Conservation (phyloP, 2,888 invertebrate genomes). For the Tetheella fluctuosa region DNA sequence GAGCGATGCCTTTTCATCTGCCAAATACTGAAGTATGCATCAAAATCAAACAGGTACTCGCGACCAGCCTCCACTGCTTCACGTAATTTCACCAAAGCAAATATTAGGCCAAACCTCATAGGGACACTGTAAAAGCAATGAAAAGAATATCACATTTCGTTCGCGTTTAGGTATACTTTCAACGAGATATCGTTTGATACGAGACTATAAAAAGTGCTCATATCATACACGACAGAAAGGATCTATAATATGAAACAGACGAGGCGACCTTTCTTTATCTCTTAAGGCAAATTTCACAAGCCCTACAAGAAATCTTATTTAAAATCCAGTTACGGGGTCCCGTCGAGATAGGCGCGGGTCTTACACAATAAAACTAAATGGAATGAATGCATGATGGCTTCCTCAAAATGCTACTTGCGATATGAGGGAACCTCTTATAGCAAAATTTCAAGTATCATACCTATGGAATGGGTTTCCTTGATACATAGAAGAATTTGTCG, state of each 20-base stretch:
- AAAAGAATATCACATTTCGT: conserved; percentile 66
- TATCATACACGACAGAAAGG: conserved; percentile 68
- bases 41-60: conserved; percentile 78
- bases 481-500: conserved; percentile 59
- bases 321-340: conserved; percentile 80
- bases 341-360: conserved; percentile 80
- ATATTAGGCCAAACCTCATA: conserved; percentile 76
- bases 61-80: conserved; percentile 59
- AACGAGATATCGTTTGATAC: conserved; percentile 57
- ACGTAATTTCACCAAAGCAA: conserved; percentile 78
- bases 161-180: conserved; percentile 52
- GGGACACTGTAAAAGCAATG: conserved; percentile 65
- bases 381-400: conserved; percentile 81
- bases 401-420: conserved; percentile 70
- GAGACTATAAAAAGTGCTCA: conserved; percentile 69
- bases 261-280: conserved; percentile 82
- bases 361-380: conserved; percentile 83
- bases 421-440: conserved; percentile 71
- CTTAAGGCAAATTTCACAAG: conserved; percentile 78
- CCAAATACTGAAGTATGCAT: conserved; percentile 76
- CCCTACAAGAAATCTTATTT: conserved; percentile 80
- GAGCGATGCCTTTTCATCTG: conserved; percentile 52
- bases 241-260: conserved; percentile 73
- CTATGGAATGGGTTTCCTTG: conserved; percentile 62
- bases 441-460: conserved; percentile 63